Evolutionary conservation across 2,797 vertebrate genomes (phyloP).

Genomic region (Coendou prehensilis): DNA sequence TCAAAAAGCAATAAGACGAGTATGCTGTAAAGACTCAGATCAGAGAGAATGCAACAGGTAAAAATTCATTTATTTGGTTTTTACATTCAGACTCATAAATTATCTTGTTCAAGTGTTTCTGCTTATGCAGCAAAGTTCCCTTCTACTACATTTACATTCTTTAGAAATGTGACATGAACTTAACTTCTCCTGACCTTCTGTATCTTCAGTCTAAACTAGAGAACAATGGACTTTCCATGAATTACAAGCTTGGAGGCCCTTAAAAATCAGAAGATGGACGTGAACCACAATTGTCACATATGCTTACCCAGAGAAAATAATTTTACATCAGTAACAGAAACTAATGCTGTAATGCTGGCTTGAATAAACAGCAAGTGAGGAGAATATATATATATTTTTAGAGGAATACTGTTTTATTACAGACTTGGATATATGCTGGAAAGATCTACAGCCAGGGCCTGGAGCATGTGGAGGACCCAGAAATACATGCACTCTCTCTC

Average conservation of each 20-base stretch:
- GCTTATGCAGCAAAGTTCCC: constrained; percentile 34
- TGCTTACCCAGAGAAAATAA: neutral
- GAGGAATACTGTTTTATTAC: neutral
- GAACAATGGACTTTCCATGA: constrained; percentile 4
- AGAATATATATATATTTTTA: neutral
- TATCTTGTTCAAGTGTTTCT: constrained; percentile 64
- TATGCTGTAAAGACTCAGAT: constrained; percentile 39
- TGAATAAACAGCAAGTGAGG: neutral
- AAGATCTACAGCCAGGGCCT: neutral
- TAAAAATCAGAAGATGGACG: neutral
- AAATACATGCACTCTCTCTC: neutral
- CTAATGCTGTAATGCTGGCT: neutral
- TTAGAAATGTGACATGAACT: constrained; percentile 18
- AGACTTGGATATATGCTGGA: neutral
- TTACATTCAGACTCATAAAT: constrained; percentile 18
- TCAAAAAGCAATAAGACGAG: constrained; percentile 70
- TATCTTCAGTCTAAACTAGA: constrained; percentile 38
- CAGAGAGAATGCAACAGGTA: constrained; percentile 38
- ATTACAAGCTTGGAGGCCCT: neutral
- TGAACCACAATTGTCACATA: constrained; percentile 7
- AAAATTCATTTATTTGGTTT: constrained; percentile 48
- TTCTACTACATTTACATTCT: constrained; percentile 21
- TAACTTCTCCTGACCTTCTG: neutral
- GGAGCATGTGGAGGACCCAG: neutral
- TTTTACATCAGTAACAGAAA: constrained; percentile 14